A percentile compares a stretch with the other conserved stretches of the same genome.
Evolutionary conservation across 2,797 vertebrate species (phyloP).

Genomic region (Chrysocyon brachyurus): DNA sequence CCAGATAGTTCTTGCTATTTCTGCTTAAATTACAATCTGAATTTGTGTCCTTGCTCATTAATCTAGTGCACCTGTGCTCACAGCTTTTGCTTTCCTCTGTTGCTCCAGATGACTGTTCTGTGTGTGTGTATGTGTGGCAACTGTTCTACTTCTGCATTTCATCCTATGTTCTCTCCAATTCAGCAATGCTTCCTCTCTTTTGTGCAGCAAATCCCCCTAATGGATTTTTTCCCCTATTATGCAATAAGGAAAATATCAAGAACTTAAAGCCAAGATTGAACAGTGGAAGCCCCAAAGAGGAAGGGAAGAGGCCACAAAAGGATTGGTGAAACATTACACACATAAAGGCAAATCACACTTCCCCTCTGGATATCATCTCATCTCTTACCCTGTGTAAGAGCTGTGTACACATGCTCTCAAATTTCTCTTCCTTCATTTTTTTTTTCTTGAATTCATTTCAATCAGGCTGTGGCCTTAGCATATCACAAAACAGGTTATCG

Average conservation of each 20-base stretch:
- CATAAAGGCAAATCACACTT: not conserved
- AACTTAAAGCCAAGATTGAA: not conserved
- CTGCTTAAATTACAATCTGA: not conserved
- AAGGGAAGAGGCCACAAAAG: not conserved
- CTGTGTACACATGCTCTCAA: not conserved
- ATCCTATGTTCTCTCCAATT: not conserved
- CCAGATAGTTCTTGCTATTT: not conserved
- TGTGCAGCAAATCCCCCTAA: not conserved
- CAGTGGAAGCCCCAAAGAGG: not conserved
- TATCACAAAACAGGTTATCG: not conserved
- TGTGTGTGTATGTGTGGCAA: not conserved
- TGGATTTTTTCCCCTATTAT: not conserved
- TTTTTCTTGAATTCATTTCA: not conserved
- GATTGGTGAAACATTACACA: not conserved
- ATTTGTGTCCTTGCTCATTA: not conserved
- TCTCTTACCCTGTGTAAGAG: not conserved
- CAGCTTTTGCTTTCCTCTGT: not conserved
- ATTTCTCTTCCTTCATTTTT: conserved; percentile 14
- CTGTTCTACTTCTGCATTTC: not conserved
- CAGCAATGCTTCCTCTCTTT: not conserved
- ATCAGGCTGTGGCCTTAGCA: not conserved
- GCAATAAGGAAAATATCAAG: not conserved
- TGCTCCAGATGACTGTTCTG: not conserved
- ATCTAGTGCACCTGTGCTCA: not conserved
- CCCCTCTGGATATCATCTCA: not conserved